phyloP scores from a whole-genome alignment of 2,888 invertebrate species.

The Leptinotarsa peninsularis region DNA sequence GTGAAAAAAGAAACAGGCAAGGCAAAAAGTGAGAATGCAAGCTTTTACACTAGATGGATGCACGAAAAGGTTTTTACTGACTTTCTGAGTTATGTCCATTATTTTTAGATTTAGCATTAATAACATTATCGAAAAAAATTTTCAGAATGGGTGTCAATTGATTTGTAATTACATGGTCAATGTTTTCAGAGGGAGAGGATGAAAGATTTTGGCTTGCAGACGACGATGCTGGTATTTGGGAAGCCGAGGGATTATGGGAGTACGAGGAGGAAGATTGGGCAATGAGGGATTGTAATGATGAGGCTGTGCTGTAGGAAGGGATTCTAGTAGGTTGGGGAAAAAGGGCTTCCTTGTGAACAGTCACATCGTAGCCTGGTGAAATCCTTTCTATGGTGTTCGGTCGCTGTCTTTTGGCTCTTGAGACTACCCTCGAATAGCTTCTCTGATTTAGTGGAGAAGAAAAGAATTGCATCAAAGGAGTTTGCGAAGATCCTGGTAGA shows the following conservation, averaged over 20 bases:
- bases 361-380: neutral
- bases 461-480: neutral
- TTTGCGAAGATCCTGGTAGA: neutral
- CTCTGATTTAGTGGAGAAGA: neutral
- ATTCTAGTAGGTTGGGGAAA: neutral
- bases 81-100: conserved; percentile 3
- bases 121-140: neutral
- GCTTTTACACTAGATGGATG: neutral
- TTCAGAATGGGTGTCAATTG: neutral
- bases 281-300: neutral
- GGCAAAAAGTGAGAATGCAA: neutral
- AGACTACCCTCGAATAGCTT: neutral
- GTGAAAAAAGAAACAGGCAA: neutral
- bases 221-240: neutral
- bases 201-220: neutral
- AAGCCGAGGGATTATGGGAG: neutral
- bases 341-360: neutral
- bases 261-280: neutral
- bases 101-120: neutral
- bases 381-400: neutral
- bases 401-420: neutral
- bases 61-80: neutral
- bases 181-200: conserved; percentile 5
- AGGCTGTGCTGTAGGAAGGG: neutral
- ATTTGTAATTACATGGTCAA: neutral